Evolutionary conservation across 2,888 invertebrate genomes (phyloP).

Genomic region (Leptinotarsa peninsularis): DNA sequence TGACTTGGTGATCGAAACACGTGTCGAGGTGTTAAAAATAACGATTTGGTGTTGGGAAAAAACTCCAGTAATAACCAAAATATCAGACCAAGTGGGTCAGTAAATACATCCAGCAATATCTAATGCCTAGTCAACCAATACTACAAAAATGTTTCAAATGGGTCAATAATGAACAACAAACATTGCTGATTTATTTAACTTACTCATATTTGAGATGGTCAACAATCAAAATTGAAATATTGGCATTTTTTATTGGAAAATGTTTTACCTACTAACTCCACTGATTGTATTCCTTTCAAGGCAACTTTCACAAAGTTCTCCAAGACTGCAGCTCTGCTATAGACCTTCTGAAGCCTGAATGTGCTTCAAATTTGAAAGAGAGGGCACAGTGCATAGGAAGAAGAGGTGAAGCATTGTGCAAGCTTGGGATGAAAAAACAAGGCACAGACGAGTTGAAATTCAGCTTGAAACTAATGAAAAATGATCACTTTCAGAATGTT

Average conservation of each 20-base stretch:
- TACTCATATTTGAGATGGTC: too few relatives aligned
- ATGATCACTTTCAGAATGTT: slow-evolving; percentile 69
- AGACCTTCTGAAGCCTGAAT: slow-evolving; percentile 80
- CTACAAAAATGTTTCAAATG: too few relatives aligned
- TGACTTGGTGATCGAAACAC: too few relatives aligned
- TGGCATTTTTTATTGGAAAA: background rate
- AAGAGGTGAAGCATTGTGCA: slow-evolving; percentile 79
- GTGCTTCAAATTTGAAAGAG: slow-evolving; percentile 77
- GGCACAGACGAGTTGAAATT: slow-evolving; percentile 81
- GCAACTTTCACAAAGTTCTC: slow-evolving; percentile 75
- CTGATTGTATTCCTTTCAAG: slow-evolving; percentile 52
- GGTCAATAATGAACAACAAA: too few relatives aligned
- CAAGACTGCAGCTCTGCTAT: slow-evolving; percentile 76
- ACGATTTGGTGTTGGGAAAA: too few relatives aligned
- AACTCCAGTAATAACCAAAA: too few relatives aligned
- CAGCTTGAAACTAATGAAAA: slow-evolving; percentile 76
- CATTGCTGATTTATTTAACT: too few relatives aligned
- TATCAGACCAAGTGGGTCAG: too few relatives aligned
- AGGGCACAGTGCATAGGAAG: slow-evolving; percentile 80
- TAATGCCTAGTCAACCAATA: too few relatives aligned
- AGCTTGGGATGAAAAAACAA: slow-evolving; percentile 76
- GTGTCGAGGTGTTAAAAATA: too few relatives aligned
- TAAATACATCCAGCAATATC: too few relatives aligned
- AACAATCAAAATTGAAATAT: background rate
- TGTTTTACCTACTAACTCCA: background rate